These are phyloP conservation scores for Maniola jurtina DNA, from an alignment of 1,140 invertebrate genomes.

Conservation along the genomic window DNA sequence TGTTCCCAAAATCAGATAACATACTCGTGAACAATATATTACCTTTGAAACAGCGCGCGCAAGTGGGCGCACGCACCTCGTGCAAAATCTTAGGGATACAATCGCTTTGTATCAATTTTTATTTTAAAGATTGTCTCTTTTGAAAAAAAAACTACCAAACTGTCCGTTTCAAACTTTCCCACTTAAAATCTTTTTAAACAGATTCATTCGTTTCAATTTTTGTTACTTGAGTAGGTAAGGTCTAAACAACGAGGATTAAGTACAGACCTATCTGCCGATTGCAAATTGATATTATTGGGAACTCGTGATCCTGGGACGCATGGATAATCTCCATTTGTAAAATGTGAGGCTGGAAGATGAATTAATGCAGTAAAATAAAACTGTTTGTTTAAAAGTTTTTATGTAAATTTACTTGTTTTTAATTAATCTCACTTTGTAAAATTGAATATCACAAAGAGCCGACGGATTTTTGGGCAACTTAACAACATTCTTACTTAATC, in stretches of 20 bases:
- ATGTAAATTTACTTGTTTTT: too few relatives aligned
- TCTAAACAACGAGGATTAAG: too few relatives aligned
- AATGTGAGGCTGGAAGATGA: too few relatives aligned
- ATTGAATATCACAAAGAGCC: not conserved
- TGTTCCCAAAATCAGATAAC: constrained; percentile 23
- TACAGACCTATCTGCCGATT: too few relatives aligned
- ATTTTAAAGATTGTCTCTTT: not conserved
- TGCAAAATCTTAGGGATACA: constrained; percentile 20
- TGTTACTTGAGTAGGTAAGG: too few relatives aligned
- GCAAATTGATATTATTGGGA: too few relatives aligned
- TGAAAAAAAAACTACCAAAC: not conserved
- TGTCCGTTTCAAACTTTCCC: not conserved
- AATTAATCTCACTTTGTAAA: constrained; percentile 9
- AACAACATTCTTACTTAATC: not conserved
- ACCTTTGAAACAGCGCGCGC: constrained; percentile 22
- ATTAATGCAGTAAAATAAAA: too few relatives aligned
- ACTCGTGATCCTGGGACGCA: too few relatives aligned
- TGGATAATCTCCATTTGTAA: too few relatives aligned
- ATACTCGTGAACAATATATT: constrained; percentile 26
- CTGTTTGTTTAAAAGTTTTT: too few relatives aligned
- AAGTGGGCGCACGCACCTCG: constrained; percentile 14
- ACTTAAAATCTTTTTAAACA: not conserved
- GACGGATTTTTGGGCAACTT: constrained; percentile 3
- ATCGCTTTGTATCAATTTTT: constrained; percentile 12
- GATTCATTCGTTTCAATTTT: too few relatives aligned